These are phyloP conservation scores for Poecilus cupreus DNA, from an alignment of 2,888 invertebrate species.

Conservation along the genomic window DNA sequence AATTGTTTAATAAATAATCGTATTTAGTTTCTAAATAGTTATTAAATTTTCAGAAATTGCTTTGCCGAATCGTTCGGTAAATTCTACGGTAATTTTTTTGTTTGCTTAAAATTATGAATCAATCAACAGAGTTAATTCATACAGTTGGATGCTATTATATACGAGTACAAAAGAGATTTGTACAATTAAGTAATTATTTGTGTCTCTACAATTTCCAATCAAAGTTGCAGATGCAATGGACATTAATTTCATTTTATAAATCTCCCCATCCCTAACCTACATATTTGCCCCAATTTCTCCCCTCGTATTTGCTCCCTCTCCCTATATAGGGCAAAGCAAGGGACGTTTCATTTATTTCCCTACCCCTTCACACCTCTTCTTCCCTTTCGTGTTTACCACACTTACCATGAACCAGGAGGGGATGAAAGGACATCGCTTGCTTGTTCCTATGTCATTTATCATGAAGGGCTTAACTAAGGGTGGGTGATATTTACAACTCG, in stretches of 20 bases:
- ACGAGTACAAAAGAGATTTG: no score
- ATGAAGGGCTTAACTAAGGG: background rate
- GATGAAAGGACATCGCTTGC: conserved; percentile 30
- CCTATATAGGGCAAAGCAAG: conserved; percentile 30
- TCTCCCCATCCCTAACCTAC: conserved; percentile 17
- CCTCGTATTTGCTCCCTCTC: background rate
- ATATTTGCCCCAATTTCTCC: conserved; percentile 50
- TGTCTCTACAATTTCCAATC: no score
- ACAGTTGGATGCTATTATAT: no score
- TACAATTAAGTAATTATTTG: no score
- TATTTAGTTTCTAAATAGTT: no score
- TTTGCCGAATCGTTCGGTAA: no score
- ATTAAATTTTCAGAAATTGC: no score
- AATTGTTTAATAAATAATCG: no score
- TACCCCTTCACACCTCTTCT: background rate
- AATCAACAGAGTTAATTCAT: no score
- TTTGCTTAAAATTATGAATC: no score
- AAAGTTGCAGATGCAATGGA: no score
- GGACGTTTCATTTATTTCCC: conserved; percentile 17
- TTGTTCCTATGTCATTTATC: conserved; percentile 12
- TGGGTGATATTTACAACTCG: conserved; percentile 1
- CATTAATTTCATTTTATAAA: background rate
- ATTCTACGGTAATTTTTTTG: no score
- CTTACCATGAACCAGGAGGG: background rate
- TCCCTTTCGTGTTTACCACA: background rate